Percentiles rank a stretch among this genome's conserved stretches.
Evolutionary conservation across 2,797 vertebrate genomes (phyloP).

Genomic region (Siniperca scherzeri): DNA sequence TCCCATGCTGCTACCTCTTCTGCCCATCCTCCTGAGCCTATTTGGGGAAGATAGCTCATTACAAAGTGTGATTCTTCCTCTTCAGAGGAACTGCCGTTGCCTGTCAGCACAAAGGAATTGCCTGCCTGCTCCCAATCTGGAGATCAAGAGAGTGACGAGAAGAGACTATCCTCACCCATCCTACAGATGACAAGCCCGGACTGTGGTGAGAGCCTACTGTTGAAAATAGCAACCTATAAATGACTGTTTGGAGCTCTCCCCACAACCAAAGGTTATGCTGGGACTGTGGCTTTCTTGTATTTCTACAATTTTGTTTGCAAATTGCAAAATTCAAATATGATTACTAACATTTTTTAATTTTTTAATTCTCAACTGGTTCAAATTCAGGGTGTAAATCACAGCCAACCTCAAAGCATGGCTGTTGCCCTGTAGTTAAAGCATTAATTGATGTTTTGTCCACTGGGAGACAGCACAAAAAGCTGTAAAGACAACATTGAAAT

Average conservation of each 20-base stretch:
- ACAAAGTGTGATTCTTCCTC: conserved; percentile 73
- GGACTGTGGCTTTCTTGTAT: background rate
- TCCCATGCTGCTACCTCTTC: conserved; percentile 28
- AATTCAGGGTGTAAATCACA: background rate
- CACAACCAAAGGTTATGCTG: background rate
- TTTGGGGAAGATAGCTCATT: conserved; percentile 65
- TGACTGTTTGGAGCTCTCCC: background rate
- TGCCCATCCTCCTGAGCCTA: conserved; percentile 38
- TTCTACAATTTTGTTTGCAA: background rate
- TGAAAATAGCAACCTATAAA: conserved; percentile 17
- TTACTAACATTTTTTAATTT: background rate
- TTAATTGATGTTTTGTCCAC: background rate
- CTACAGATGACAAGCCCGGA: conserved; percentile 31
- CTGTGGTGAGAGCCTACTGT: conserved; percentile 5
- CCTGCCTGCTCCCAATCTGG: conserved; percentile 66
- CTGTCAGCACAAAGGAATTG: conserved; percentile 74
- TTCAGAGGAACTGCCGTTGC: conserved; percentile 57
- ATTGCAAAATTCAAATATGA: background rate
- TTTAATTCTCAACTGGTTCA: background rate
- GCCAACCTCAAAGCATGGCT: background rate
- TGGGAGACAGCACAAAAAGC: background rate
- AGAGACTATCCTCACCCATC: conserved; percentile 38
- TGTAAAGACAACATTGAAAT: background rate
- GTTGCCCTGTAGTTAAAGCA: background rate
- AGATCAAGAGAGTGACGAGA: conserved; percentile 67